Base-by-base conservation (phyloP, 1,140 invertebrate species). In the Apis dorsata region DNA sequence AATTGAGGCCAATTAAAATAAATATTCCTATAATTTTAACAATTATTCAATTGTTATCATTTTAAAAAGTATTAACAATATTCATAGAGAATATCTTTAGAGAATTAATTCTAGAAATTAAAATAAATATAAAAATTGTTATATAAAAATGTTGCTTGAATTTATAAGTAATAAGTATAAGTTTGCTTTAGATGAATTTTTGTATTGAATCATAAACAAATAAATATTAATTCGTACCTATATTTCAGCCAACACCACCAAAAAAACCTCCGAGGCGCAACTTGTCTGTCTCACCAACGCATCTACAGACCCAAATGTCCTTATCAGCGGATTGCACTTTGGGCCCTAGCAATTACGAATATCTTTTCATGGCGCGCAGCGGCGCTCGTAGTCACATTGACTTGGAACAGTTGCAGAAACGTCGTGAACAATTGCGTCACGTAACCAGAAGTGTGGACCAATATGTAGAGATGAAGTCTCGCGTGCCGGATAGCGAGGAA, bases 231-330 rank as follows among this genome's bases (percentile, higher is more conserved):
- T n/a, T n/a, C 34, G 7, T 12, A 34, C n/a, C 5, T 21, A 44
- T 5, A n/a, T 49, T 93, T n/a, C 95, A 97, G 95, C 96, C 97
- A 65, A 97, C 96, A 57, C 97, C 97, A 55, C 97, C 97, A 8
- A 98, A 98, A 93, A 98, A 98, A 92, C 97, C 97, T 75, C 97
- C 97, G 0, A 94, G 97, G 66, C 95, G 97, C 75, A 98, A 98
- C 91, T 94, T 98, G 24, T 97, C 97, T 34, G 96, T 98, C 44
- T 98, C 97, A 2, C 97, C 97, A 21, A 97, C 97, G 8, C 95
- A 96, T 84, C 86, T 95, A 19, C 94, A 95, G 89, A 94, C 94
- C 63, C 91, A 93, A 62, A 95, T 95, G 94, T 95, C 95, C 1
- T 89, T 95, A 51, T 95, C 95, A 7, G 94, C 94, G 1, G 95